A percentile compares a stretch with the other conserved stretches of the same genome.
phyloP scores from a whole-genome alignment of 2,797 vertebrate species.

The Pterois miles region DNA sequence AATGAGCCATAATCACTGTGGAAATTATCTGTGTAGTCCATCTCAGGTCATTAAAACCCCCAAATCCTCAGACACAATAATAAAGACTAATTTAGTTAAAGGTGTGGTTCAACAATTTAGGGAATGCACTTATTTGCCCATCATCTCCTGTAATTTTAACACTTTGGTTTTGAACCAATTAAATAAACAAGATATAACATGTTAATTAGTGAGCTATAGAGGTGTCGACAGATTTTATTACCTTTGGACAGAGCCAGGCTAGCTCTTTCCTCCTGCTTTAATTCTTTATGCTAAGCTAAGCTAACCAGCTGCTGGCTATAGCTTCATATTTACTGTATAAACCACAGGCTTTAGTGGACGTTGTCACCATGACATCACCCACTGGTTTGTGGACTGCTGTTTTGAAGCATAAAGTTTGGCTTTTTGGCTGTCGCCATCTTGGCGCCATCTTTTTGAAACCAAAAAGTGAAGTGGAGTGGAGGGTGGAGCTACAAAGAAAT shows the following conservation, averaged over 20 bases:
- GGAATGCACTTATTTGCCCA: neutral
- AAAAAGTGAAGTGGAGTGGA: too few relatives aligned
- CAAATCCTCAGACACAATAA: neutral
- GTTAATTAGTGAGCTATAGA: neutral
- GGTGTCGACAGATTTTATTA: neutral
- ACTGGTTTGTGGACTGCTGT: too few relatives aligned
- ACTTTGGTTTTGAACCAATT: neutral
- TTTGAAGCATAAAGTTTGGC: too few relatives aligned
- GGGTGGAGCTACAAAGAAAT: too few relatives aligned
- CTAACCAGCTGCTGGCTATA: neutral
- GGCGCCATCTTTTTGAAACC: too few relatives aligned
- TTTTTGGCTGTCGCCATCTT: too few relatives aligned
- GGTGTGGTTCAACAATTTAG: neutral
- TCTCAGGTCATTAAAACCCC: neutral
- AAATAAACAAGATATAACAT: neutral
- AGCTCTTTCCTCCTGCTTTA: neutral
- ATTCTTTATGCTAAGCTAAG: neutral
- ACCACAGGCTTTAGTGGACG: too few relatives aligned
- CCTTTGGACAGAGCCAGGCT: neutral
- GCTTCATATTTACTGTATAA: neutral
- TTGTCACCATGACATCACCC: too few relatives aligned
- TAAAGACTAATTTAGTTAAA: neutral
- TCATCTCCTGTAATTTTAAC: neutral
- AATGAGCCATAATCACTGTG: neutral
- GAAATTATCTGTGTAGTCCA: neutral